phyloP scores from a whole-genome alignment of 1,140 invertebrate species.

The Phortica variegata region DNA sequence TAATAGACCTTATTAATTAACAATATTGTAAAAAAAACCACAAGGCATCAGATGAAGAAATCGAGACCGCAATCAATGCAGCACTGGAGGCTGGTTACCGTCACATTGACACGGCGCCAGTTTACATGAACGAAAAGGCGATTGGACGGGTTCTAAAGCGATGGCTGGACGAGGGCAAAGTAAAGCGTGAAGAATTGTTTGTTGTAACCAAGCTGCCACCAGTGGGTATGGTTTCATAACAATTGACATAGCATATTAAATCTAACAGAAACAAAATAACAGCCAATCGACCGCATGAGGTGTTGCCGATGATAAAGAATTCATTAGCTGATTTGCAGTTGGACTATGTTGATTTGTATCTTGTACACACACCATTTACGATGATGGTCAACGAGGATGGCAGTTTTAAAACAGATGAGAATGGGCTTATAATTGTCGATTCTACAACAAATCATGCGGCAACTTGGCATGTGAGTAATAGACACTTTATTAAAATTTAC shows the following conservation, averaged over 20 bases:
- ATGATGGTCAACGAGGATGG: constrained; percentile 57
- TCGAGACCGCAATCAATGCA: constrained; percentile 67
- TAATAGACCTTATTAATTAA: too few relatives aligned
- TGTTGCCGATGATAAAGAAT: constrained; percentile 70
- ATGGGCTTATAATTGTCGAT: constrained; percentile 69
- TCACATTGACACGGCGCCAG: constrained; percentile 80
- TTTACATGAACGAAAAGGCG: constrained; percentile 78
- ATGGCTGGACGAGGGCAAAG: constrained; percentile 70
- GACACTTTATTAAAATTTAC: too few relatives aligned
- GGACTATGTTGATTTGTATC: constrained; percentile 82
- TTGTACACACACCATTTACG: constrained; percentile 79
- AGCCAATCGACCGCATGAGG: constrained; percentile 69
- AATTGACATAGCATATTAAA: constrained; percentile 42
- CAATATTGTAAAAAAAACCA: constrained; percentile 27
- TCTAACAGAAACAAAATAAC: too few relatives aligned
- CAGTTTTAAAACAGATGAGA: constrained; percentile 56
- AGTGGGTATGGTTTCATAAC: constrained; percentile 33
- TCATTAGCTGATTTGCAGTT: constrained; percentile 74
- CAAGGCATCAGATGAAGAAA: constrained; percentile 68
- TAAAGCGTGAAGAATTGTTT: constrained; percentile 77
- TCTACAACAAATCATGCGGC: constrained; percentile 67
- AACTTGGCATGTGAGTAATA: constrained; percentile 68
- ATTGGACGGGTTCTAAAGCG: constrained; percentile 75
- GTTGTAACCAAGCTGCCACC: constrained; percentile 75
- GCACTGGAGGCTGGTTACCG: constrained; percentile 63